Evolutionary conservation across 2,888 invertebrate species (phyloP).

Genomic region (Spisula solida): DNA sequence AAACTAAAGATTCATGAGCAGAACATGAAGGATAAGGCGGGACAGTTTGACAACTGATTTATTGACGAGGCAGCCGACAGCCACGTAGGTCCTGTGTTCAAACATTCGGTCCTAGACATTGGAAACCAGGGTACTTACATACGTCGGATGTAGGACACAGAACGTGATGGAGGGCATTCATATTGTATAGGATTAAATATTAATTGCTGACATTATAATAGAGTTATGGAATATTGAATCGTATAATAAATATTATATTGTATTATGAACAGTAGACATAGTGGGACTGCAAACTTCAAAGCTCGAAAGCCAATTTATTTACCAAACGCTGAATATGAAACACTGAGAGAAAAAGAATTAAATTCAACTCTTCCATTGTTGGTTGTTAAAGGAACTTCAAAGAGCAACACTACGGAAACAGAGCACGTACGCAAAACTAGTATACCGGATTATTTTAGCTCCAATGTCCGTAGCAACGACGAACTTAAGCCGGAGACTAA

Average conservation of each 20-base stretch:
- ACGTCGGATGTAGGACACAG: neutral
- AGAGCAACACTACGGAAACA: neutral
- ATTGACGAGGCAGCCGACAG: neutral
- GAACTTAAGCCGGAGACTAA: neutral
- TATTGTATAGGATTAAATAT: neutral
- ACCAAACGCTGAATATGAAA: neutral
- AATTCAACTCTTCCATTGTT: neutral
- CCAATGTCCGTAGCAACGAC: neutral
- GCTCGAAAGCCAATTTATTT: neutral
- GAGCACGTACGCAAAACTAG: neutral
- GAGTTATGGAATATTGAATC: neutral
- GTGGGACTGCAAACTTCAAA: neutral
- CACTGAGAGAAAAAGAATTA: neutral
- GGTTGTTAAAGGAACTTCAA: neutral
- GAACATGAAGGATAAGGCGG: neutral
- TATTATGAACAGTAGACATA: conserved; percentile 1
- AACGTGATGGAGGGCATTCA: neutral
- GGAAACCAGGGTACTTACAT: neutral
- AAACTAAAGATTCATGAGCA: neutral
- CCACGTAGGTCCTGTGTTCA: neutral
- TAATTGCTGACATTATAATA: neutral
- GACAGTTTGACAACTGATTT: conserved; percentile 4
- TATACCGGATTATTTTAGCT: neutral
- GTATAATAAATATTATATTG: neutral
- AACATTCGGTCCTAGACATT: neutral